Base-by-base conservation (phyloP, 2,888 invertebrate genomes). In the Hedychridium roseum region DNA sequence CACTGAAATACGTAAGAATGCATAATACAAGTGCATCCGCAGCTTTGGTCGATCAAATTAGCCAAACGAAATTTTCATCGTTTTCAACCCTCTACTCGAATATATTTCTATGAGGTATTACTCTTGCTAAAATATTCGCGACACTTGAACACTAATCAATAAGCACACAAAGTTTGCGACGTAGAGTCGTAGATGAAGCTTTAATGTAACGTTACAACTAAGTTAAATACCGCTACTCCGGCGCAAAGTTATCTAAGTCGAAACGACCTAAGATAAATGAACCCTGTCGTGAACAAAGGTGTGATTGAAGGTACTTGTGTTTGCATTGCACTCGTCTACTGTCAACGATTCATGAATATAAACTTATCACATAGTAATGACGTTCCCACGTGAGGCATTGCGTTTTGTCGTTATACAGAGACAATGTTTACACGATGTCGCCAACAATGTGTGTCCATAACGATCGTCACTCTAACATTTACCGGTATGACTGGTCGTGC, bases 391-490 rank as follows among this genome's bases (percentile, higher is more conserved):
- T 30, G 36, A 47, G 43, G 43, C 43, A 30, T 43, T 47, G 47
- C 21, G 34, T 35, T 36, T 43, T 7, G 37, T 35, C 35, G 46
- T 46, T 30, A n/a, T 52, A 56, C 60, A 60, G 41, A 54, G 60
- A 60, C 60, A 54, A 60, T 60, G 60, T 60, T 60, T 60, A 60
- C 60, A 60, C 60, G 60, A 52, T 46, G 53, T 43, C 54, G 53
- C 37, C 44, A 41, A 38, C 32, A 31, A 60, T n/a, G n/a, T n/a
- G n/a, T n/a, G n/a, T n/a, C n/a, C n/a, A n/a, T n/a, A n/a, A n/a
- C n/a, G n/a, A n/a, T n/a, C n/a, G n/a, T n/a, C n/a, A n/a, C n/a
- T n/a, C n/a, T n/a, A n/a, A n/a, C n/a, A n/a, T n/a, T n/a, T n/a
- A n/a, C n/a, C n/a, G n/a, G n/a, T n/a, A n/a, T n/a, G n/a, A n/a